A percentile compares a stretch with the other conserved stretches of the same genome.
These are phyloP conservation scores for Dermolepida albohirtum DNA, from an alignment of 2,888 invertebrate genomes.

Conservation along the genomic window DNA sequence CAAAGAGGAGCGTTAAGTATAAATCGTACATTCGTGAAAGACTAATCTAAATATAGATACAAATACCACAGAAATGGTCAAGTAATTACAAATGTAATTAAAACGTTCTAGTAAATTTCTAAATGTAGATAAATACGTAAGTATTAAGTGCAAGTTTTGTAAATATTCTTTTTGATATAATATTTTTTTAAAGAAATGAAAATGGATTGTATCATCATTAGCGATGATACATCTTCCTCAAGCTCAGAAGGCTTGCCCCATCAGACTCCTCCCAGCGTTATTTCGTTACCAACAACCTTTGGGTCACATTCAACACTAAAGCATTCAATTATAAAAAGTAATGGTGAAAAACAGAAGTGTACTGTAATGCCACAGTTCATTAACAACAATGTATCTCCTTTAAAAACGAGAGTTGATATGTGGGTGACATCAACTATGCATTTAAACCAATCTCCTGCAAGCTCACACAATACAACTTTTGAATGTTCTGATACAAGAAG, in stretches of 20 bases:
- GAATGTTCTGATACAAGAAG: constrained; percentile 15
- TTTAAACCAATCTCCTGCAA: constrained; percentile 11
- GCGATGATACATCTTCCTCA: constrained; percentile 22
- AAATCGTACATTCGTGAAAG: neutral
- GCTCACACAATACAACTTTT: neutral
- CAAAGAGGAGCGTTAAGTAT: too few relatives aligned
- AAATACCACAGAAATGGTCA: constrained; percentile 23
- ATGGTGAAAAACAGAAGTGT: neutral
- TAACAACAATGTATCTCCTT: constrained; percentile 9
- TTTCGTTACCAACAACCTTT: constrained; percentile 22
- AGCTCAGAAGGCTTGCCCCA: neutral
- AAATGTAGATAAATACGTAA: constrained; percentile 6
- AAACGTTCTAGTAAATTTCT: neutral
- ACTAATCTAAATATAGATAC: constrained; percentile 25
- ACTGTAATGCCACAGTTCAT: neutral
- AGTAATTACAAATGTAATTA: constrained; percentile 7
- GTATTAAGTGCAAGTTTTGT: neutral
- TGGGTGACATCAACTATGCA: constrained; percentile 24
- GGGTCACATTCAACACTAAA: constrained; percentile 44
- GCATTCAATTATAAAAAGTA: constrained; percentile 40
- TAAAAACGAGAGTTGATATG: constrained; percentile 14
- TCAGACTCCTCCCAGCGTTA: neutral
- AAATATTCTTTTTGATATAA: neutral
- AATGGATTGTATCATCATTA: constrained; percentile 30
- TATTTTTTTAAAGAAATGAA: constrained; percentile 2